Evolutionary conservation across 2,797 vertebrate genomes (phyloP), one percentile per base, ranked within the genome.

Genomic region (Acanthornis magna): DNA sequence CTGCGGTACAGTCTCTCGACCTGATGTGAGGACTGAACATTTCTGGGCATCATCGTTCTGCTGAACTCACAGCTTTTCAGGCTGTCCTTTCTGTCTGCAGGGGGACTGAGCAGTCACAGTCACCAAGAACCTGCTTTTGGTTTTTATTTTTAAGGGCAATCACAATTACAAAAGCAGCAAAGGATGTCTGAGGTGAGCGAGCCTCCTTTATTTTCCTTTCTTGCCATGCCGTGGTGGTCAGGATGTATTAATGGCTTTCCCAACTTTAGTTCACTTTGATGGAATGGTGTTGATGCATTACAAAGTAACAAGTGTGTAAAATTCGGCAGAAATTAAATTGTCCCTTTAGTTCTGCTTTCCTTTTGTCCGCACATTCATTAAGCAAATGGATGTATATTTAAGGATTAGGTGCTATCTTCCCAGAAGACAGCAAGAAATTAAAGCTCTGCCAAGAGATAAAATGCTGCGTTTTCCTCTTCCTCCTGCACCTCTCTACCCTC

Each of bases 341-440:
- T 66, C 3, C 4, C 47, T 85, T 83, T 54, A 78, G 43, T 75
- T 92, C 66, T 67, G 27, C 55, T 92, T 75, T 66, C 54, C 21
- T 83, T 74, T 78, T 58, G 60, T 84, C 74, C 67, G 63, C 67
- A 63, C 15, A 47, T 63, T 47, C 32, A 14, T 89, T 79, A 75
- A 91, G 79, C 21, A 95, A 95, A 85, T 86, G 74, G 55, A 68
- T 89, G 26, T 74, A 13, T 92, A 84, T 92, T 93, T 96, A 70
- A 71, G 76, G 85, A 74, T 71, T 88, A 79, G 65, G 9, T 20
- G 75, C 62, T 42, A 4, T 13, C 3, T 63, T 95, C 77, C 80
- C 76, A 62, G 55, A 93, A 84, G 79, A 88, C 32, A 57, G 15
- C 36, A 89, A 75, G 65, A 73, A 93, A 89, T 88, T 57, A 76